phyloP scores from a whole-genome alignment of 2,113 vertebrate genomes.

The Xenotilapia longispinis region DNA sequence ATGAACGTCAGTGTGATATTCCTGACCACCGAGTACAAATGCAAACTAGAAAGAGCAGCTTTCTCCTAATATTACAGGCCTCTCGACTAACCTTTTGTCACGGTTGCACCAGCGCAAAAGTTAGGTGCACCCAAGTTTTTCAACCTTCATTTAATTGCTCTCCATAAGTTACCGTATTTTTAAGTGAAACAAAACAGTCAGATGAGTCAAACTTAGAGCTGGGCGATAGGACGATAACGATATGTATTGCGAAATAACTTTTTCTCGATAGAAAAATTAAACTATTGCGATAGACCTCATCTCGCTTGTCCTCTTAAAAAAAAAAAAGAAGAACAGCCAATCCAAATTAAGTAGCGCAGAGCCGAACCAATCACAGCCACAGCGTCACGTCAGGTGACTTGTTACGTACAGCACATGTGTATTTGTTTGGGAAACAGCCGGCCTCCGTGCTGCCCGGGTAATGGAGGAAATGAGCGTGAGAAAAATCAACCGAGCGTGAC shows the following conservation, averaged over 20 bases:
- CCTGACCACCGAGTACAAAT: background rate
- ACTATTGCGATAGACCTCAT: rapidly evolving
- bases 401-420: too few species aligned
- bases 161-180: background rate
- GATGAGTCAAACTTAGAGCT: background rate
- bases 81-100: background rate
- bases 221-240: too few species aligned
- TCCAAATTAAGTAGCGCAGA: too few species aligned
- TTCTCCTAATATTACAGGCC: background rate
- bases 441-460: rapidly evolving
- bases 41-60: background rate
- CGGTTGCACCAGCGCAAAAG: background rate
- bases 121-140: background rate
- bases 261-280: too few species aligned
- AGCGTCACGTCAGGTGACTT: too few species aligned
- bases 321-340: too few species aligned
- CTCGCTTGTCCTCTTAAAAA: rapidly evolving
- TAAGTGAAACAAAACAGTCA: background rate
- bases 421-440: too few species aligned
- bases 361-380: too few species aligned
- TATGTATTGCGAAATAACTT: too few species aligned
- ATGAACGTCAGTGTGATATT: background rate
- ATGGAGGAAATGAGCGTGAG: too few species aligned
- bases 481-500: too few species aligned
- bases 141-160: background rate